Percentiles rank a stretch among this genome's conserved stretches.
phyloP scores from a whole-genome alignment of 2,888 invertebrate genomes.

The Yponomeuta sedellus region DNA sequence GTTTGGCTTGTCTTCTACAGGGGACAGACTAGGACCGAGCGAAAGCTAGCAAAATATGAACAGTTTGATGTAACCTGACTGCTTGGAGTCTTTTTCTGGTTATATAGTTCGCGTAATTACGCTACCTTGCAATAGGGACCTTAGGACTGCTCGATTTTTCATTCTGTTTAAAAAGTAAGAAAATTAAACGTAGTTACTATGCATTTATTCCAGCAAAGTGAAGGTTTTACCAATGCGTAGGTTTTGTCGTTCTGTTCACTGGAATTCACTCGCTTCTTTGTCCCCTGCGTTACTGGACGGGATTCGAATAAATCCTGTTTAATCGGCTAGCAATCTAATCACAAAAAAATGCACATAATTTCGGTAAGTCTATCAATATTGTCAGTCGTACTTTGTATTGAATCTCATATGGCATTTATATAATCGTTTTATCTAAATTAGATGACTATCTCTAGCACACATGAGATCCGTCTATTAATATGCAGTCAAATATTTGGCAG shows the following conservation, averaged over 20 bases:
- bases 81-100: too few species aligned
- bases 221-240: too few species aligned
- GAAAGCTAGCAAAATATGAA: too few species aligned
- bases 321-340: constrained; percentile 7
- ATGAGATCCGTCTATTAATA: constrained; percentile 9
- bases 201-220: too few species aligned
- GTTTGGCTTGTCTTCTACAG: constrained; percentile 6
- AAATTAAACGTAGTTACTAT: too few species aligned
- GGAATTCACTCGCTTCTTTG: not conserved
- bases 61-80: too few species aligned
- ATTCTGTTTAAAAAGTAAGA: too few species aligned
- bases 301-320: not conserved
- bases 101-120: too few species aligned
- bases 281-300: constrained; percentile 7
- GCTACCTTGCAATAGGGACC: too few species aligned
- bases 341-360: constrained; percentile 14
- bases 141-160: too few species aligned
- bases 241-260: too few species aligned
- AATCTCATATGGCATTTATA: constrained; percentile 9
- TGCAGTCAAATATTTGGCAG: constrained; percentile 14
- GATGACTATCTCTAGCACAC: not conserved
- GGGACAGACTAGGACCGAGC: not conserved
- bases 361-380: not conserved
- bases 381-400: constrained; percentile 6
- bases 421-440: not conserved